Evolutionary conservation across 1,140 invertebrate genomes (phyloP).

Genomic region (Lepidurus arcticus): DNA sequence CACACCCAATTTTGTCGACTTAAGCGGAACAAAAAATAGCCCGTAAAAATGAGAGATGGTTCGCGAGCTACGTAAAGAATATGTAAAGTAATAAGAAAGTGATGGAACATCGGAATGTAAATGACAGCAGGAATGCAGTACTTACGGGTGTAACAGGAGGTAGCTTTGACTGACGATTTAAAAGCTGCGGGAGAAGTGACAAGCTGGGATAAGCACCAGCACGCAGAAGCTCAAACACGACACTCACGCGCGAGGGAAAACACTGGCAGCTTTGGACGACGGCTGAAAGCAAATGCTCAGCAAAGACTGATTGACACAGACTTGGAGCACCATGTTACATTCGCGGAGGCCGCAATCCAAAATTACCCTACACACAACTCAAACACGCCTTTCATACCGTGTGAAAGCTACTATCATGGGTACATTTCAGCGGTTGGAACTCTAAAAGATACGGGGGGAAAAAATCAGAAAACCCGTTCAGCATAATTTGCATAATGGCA

Average conservation of each 20-base stretch:
- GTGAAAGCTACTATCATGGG: not conserved
- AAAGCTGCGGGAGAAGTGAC: no score
- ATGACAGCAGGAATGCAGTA: no score
- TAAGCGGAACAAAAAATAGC: not conserved
- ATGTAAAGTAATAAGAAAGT: no score
- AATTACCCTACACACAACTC: constrained; percentile 6
- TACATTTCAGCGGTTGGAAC: not conserved
- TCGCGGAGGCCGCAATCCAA: not conserved
- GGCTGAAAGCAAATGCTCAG: not conserved
- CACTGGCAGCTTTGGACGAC: not conserved
- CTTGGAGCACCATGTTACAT: not conserved
- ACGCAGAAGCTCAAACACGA: not conserved
- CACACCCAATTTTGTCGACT: not conserved
- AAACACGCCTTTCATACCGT: not conserved
- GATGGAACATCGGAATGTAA: no score
- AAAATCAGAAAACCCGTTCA: not conserved
- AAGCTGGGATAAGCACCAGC: not conserved
- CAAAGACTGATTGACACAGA: not conserved
- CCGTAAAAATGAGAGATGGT: no score
- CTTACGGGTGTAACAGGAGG: no score
- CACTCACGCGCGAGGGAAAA: not conserved
- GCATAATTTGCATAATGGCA: not conserved
- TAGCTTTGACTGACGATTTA: no score
- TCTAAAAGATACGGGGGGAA: not conserved
- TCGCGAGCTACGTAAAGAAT: no score